Base-by-base conservation (phyloP, 92 coral and sea anemone genomes). In the Bergia sp. region DNA sequence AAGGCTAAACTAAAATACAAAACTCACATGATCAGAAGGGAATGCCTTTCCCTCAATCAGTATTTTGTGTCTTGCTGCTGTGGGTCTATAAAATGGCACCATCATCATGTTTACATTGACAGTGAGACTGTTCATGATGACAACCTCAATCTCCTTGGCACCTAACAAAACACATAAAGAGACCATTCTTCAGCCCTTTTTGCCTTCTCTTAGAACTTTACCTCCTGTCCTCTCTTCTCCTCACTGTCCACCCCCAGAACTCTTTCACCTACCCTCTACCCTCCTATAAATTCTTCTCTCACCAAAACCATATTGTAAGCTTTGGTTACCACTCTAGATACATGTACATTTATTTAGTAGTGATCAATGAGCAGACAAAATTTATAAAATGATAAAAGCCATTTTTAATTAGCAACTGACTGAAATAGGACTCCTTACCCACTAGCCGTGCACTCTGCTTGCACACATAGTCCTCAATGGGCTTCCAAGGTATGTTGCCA, bases 61-160 rank as follows among this genome's bases (percentile, higher is more conserved):
- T 47, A 97, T 94, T 84, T 96, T 97, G 83, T 95, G 91, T 82
- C 98, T 90, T 74, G 85, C 67, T 3, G 93, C 89, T 73, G 97
- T 94, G 73, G 99, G 99, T 80, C 98, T 75, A 91, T 97, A 97
- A 58, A 97, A 97, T 1, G 99, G 97, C 21, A 95, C 98, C 99
- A 97, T 90, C 93, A 97, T 44, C 74, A 97, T 77, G 57, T 97
- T 92, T 0, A 97, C 71, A 85, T 97, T 97, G 0, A 93, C 97
- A 10, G 94, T 93, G 12, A 97, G 89, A 7, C 92, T 37, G 89
- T 97, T 97, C 99, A 97, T 97, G 5, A 94, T 89, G 1, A 89
- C 97, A 74, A 95, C 96, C 85, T 97, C 99, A 9, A 91, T 86
- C 36, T 96, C 95, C 85, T 97, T 95, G 44, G 98, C 99, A 89